Evolutionary conservation across 2,888 invertebrate species (phyloP), one percentile per base, ranked within the genome.

Genomic region (Ectemnius cavifrons): DNA sequence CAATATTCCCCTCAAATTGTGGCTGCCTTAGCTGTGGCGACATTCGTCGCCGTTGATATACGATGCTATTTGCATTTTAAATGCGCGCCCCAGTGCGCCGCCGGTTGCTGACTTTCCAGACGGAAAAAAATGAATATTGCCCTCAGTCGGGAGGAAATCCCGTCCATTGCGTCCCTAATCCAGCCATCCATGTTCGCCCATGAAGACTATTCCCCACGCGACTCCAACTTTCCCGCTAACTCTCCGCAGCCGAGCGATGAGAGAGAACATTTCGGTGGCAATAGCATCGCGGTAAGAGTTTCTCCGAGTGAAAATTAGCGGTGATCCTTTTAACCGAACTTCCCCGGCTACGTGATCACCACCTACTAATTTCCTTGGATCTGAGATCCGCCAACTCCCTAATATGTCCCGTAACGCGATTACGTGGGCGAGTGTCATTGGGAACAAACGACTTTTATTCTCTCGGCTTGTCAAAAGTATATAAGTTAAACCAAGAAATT

Each of bases 231-330:
- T 37, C 37, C 37, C 37, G 37, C 37, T 37, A 37, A 37, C 37
- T 37, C 52, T 1, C 5, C 52, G 4, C 14, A 14, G 52, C 52
- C 52, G 52, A 5, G 14, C 14, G 52, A 47, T 2, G 27, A 46
- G 28, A 28, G 37, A 67, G 23, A 23, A 45, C 56, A 66, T 70
- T 70, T 74, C 63, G 59, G 65, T 56, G 66, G 62, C 70, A 71
- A 71, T 71, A 27, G 27, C 52, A 64, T 47, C 56, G 52, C 16
- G 28, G 28, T 23, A 63, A 62, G 63, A 46, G 58, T 67, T 67
- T 52, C 16, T 49, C 49, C 45, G 56, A 14, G 52, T 52, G 52
- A 16, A 52, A 52, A 69, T 46, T 56, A 69, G 57, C 57, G 69
- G 61, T 69, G 63, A 60, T 46, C 67, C 23, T 28, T 52, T 56